Base-by-base conservation (phyloP, 2,888 invertebrate species). In the Apantesis nais region DNA sequence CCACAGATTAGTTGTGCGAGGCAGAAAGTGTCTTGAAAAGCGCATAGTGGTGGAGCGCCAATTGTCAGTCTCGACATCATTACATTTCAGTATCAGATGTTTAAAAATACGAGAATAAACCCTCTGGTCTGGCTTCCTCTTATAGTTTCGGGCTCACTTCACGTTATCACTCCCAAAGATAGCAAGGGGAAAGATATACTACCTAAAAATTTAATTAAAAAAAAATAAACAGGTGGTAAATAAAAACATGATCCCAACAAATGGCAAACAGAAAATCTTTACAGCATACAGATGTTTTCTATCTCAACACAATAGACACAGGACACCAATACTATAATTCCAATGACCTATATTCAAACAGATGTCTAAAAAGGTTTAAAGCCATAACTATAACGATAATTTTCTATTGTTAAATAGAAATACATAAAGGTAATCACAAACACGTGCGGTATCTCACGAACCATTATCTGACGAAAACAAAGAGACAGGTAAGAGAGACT, bases 211-310 rank as follows among this genome's bases (percentile, higher is more conserved):
- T 4, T 60, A 29, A 62, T 9, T 8, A 25, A 41, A 25, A 2
- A 62, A 9, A 9, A 22, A 12, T 14, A 58, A 14, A 9, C 25
- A 29, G 58, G 16, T 16, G 29, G 16, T 9, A 22, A 48, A 2
- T 48, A 4, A 14, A 0, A 29, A 58, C 0, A 29, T 14, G 7
- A 58, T 48, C 19, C 22, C 37, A n/a, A n/a, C 37, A 66, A 25
- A 25, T 12, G 41, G 22, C 22, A 29, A 72, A 63, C 71, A 74
- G 62, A 71, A 69, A 69, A 68, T 62, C 12, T 60, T 34, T 65
- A 76, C 74, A 60, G 60, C 62, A 60, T 14, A 62, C 79, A 79
- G 71, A 77, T 79, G 74, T 74, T 74, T 67, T 14, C 29, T 68
- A 61, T 22, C 16, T 55, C 34, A 52, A 12, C 29, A 55, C 58